Evolutionary conservation across 2,888 invertebrate species (phyloP).

Genomic region (Crematogaster levior): DNA sequence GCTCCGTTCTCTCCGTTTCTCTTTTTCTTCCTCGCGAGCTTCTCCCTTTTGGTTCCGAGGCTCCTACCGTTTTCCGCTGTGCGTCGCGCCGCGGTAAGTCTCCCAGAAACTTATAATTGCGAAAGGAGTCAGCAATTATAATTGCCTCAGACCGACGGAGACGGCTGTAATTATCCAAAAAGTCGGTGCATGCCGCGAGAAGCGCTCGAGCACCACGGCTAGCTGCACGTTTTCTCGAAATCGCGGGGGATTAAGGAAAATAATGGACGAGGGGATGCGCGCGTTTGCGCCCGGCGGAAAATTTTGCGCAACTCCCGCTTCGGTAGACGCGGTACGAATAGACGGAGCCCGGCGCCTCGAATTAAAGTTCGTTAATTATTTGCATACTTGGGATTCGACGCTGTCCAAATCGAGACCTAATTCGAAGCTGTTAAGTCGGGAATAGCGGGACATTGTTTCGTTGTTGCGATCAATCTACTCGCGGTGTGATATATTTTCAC

Average conservation of each 20-base stretch:
- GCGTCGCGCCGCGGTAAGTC: slow-evolving; percentile 75
- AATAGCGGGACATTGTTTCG: slow-evolving; percentile 29
- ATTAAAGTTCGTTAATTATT: slow-evolving; percentile 53
- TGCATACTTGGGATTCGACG: slow-evolving; percentile 39
- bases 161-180: slow-evolving; percentile 84
- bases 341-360: slow-evolving; percentile 34
- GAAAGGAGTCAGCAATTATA: slow-evolving; percentile 86
- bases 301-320: slow-evolving; percentile 13
- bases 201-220: slow-evolving; percentile 42
- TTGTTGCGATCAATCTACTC: slow-evolving; percentile 3
- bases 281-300: slow-evolving; percentile 39
- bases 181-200: slow-evolving; percentile 67
- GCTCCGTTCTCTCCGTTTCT: slow-evolving; percentile 38
- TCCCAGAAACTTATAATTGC: slow-evolving; percentile 86
- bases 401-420: slow-evolving; percentile 24
- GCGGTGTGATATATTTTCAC: not conserved
- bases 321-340: slow-evolving; percentile 36
- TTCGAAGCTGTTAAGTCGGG: slow-evolving; percentile 15
- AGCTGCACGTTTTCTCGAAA: slow-evolving; percentile 56
- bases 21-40: slow-evolving; percentile 59
- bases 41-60: slow-evolving; percentile 53
- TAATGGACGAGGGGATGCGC: slow-evolving; percentile 19
- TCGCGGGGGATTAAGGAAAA: slow-evolving; percentile 43
- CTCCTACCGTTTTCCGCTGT: slow-evolving; percentile 69
- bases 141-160: slow-evolving; percentile 83